Evolutionary conservation across 2,888 invertebrate species (phyloP).

Genomic region (Callyntrura guangdongensis): DNA sequence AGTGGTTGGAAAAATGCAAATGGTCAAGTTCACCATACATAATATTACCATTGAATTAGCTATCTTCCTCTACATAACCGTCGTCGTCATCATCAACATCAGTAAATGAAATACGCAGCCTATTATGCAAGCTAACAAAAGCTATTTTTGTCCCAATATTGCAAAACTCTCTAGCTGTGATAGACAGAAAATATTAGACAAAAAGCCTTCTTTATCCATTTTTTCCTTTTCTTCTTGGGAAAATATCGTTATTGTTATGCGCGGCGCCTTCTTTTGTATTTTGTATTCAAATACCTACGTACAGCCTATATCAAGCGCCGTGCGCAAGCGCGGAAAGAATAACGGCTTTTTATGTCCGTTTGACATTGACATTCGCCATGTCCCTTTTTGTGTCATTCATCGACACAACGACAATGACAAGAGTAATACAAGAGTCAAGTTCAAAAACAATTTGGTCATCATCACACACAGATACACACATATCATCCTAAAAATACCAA

Average conservation of each 20-base stretch:
- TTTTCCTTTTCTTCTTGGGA: not conserved
- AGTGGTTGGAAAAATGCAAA: constrained; percentile 3
- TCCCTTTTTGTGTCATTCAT: not conserved
- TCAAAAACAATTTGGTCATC: constrained; percentile 50
- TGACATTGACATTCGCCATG: constrained; percentile 23
- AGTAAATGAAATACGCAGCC: not conserved
- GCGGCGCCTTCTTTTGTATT: not conserved
- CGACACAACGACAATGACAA: constrained; percentile 48
- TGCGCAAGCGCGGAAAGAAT: not conserved
- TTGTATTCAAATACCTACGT: not conserved
- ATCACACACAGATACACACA: not conserved
- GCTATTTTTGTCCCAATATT: constrained; percentile 47
- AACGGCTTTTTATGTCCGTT: not conserved
- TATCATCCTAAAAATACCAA: not conserved
- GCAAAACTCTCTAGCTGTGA: not conserved
- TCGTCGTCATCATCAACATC: not conserved
- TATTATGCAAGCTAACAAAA: not conserved
- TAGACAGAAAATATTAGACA: constrained; percentile 23
- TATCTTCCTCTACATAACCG: not conserved
- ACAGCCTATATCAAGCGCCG: too few relatives aligned
- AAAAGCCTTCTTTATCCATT: constrained; percentile 43
- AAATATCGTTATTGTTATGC: not conserved
- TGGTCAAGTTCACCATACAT: constrained; percentile 33
- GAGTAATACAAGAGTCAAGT: constrained; percentile 44
- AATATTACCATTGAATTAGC: constrained; percentile 18